Percentiles rank a stretch among this genome's conserved stretches.
phyloP scores from a whole-genome alignment of 23 tunicate species.

The Halocynthia roretzi region DNA sequence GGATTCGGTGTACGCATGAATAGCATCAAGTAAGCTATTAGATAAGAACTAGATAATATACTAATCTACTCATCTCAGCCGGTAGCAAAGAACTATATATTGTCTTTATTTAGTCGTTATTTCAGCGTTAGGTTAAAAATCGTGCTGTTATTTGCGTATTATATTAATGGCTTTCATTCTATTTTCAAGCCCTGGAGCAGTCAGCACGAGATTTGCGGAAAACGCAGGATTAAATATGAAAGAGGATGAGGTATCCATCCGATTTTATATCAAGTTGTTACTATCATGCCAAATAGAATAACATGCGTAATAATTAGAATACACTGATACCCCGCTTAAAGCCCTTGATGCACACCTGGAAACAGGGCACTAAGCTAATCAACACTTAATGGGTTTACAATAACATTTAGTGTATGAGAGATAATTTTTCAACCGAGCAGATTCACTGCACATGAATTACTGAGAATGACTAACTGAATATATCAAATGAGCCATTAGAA shows the following conservation, averaged over 20 bases:
- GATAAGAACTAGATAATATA: background rate
- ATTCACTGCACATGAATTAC: background rate
- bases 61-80: background rate
- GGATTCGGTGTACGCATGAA: slow-evolving; percentile 15
- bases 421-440: background rate
- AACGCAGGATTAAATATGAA: background rate
- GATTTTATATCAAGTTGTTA: background rate
- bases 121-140: too few relatives aligned
- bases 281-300: background rate
- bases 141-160: background rate
- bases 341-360: too few relatives aligned
- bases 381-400: background rate
- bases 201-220: slow-evolving; percentile 12
- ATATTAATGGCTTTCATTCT: background rate
- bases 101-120: background rate
- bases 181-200: slow-evolving; percentile 15
- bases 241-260: background rate
- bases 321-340: too few relatives aligned
- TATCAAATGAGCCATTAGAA: background rate
- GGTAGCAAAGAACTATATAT: background rate
- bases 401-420: background rate
- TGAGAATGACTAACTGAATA: background rate
- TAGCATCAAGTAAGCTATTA: slow-evolving; percentile 12
- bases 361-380: too few relatives aligned
- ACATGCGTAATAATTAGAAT: background rate